A percentile compares a stretch with the other conserved stretches of the same genome.
phyloP scores from a whole-genome alignment of 2,113 vertebrate species.

The chimpanzee (Pan troglodytes) region DNA sequence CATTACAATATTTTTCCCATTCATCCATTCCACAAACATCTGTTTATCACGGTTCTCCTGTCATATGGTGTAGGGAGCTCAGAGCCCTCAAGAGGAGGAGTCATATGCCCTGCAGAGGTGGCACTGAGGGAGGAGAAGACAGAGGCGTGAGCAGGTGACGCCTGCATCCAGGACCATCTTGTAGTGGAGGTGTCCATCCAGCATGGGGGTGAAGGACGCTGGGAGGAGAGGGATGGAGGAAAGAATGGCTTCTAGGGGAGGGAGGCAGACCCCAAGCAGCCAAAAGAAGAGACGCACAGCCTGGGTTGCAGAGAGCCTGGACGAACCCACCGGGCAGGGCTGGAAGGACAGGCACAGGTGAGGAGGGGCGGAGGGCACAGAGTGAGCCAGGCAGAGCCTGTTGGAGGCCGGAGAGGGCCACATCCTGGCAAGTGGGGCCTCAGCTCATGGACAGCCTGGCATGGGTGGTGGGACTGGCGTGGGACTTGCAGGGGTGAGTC shows the following conservation, averaged over 20 bases:
- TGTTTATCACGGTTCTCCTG: not conserved
- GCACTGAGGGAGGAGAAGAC: no score
- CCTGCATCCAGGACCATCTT: fast-evolving
- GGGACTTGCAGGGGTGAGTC: fast-evolving
- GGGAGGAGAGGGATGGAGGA: not conserved
- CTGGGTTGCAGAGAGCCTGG: not conserved
- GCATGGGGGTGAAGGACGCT: not conserved
- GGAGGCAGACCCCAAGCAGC: not conserved
- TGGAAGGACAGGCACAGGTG: not conserved
- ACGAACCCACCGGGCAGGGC: not conserved
- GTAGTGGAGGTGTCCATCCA: not conserved
- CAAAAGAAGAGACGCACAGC: not conserved
- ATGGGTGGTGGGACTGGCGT: fast-evolving
- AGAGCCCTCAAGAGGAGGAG: no score
- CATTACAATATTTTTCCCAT: fast-evolving
- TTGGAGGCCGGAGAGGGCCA: fast-evolving
- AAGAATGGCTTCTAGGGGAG: not conserved
- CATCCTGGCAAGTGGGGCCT: not conserved
- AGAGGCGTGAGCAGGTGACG: not conserved
- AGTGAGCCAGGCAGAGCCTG: not conserved
- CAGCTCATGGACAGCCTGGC: fast-evolving
- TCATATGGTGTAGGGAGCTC: fast-evolving
- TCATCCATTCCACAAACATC: not conserved
- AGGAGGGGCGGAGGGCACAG: not conserved
- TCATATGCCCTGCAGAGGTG: not conserved